A percentile compares a stretch with the other conserved stretches of the same genome.
phyloP scores from a whole-genome alignment of 2,797 vertebrate species.

The Chrysocyon brachyurus region DNA sequence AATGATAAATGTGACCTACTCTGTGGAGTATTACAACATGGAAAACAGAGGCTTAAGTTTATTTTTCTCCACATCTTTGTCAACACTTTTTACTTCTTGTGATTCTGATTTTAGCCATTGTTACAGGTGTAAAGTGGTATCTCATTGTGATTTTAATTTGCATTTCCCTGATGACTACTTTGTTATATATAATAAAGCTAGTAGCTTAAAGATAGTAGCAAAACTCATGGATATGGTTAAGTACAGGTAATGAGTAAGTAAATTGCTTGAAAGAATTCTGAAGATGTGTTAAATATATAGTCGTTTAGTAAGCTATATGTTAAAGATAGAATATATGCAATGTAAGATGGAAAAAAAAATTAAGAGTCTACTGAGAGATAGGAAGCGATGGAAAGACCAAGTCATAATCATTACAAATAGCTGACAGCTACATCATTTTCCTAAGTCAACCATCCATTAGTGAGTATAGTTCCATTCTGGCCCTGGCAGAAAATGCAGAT shows the following conservation, averaged over 20 bases:
- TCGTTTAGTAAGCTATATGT: conserved; percentile 9
- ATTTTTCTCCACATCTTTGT: not conserved
- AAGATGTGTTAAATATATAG: not conserved
- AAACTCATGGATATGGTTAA: not conserved
- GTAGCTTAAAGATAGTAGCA: not conserved
- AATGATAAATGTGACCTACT: not conserved
- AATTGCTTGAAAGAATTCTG: not conserved
- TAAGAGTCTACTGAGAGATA: not conserved
- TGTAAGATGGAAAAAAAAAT: conserved; percentile 24
- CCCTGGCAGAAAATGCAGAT: not conserved
- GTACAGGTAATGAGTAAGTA: conserved; percentile 25
- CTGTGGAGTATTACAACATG: not conserved
- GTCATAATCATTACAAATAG: conserved; percentile 4
- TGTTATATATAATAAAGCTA: not conserved
- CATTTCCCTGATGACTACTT: not conserved
- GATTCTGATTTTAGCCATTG: not conserved
- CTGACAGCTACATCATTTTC: not conserved
- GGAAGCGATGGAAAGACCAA: not conserved
- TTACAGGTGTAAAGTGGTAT: not conserved
- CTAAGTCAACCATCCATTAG: not conserved
- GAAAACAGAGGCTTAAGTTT: not conserved
- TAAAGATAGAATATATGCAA: conserved; percentile 18
- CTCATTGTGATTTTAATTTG: not conserved
- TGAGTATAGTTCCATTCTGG: not conserved
- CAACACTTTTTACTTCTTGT: not conserved